Base-by-base conservation (phyloP, 2,888 invertebrate species). In the Aphodius sticticus region DNA sequence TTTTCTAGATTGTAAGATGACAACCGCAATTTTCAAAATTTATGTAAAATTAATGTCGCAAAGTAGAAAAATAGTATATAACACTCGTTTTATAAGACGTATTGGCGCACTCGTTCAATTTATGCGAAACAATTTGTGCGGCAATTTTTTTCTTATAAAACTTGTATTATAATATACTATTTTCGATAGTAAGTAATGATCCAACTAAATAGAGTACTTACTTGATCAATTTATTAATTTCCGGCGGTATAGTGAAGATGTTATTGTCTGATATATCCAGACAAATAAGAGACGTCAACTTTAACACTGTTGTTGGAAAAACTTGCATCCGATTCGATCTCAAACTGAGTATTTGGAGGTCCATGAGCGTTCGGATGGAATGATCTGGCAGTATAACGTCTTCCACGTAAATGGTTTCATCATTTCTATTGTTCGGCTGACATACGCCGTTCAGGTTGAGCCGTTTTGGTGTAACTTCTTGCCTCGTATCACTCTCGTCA, bases 221-320 rank as follows among this genome's bases (percentile, higher is more conserved):
- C 93, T 91, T 90, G 86, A 89, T 86, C 81, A 93, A 88, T 81
- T 89, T 91, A 84, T 90, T 90, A 85, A 95, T 93, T 86, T 93
- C 94, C 74, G 91, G 88, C 0, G 95, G 94, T 79, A 95, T 87
- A 81, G 92, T 91, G 78, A 91, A 88, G 83, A 95, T 91, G 83
- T 91, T 91, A 87, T 95, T 95, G 85, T 94, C 92, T 76, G 94
- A 93, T 82, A 95, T 89, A 87, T 95, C 94, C 79, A 95, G 90
- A 80, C 92, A 91, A 69, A 92, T 92, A 81, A 95, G 89, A 1
- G 92, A 90, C n/a, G 89, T 89, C 81, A 95, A 88, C 78, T 91
- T 90, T 86, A 93, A 90, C 78, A 93, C 88, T 84, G 93, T 93
- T 35, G 88, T 86, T 0, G 95, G 95, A 81, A 95, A 88, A 38